A percentile compares a stretch with the other conserved stretches of the same genome.
Conservation (phyloP, 2,888 invertebrate genomes). For the Hypselothyrea guttata region DNA sequence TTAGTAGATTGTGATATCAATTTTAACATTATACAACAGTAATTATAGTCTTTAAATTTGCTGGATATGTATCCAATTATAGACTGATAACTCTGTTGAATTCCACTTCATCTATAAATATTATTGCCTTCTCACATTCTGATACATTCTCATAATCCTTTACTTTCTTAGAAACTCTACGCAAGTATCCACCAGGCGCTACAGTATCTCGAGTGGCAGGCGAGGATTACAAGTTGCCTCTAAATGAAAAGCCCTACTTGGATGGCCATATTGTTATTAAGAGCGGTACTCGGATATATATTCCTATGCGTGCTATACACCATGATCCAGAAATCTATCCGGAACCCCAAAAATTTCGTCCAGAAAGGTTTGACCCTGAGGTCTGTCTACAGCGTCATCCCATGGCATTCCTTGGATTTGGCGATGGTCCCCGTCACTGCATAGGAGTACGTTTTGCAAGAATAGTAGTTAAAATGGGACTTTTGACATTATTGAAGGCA, state of each 20-base stretch:
- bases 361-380: slow-evolving; percentile 81
- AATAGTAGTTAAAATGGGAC: slow-evolving; percentile 75
- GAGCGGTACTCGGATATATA: slow-evolving; percentile 74
- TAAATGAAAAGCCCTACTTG: slow-evolving; percentile 21
- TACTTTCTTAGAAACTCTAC: slow-evolving; percentile 80
- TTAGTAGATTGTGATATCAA: too few species aligned
- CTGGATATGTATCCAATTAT: too few species aligned
- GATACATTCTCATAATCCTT: too few species aligned
- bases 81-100: too few species aligned
- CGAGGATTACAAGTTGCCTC: slow-evolving; percentile 77
- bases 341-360: slow-evolving; percentile 82
- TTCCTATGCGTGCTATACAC: slow-evolving; percentile 81
- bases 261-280: slow-evolving; percentile 63
- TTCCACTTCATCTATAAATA: too few species aligned
- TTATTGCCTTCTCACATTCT: background rate
- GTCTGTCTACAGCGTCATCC: slow-evolving; percentile 69
- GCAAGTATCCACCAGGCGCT: slow-evolving; percentile 82
- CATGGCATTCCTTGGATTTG: slow-evolving; percentile 80
- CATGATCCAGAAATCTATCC: slow-evolving; percentile 82
- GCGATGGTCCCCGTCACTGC: slow-evolving; percentile 79
- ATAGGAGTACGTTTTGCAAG: slow-evolving; percentile 76
- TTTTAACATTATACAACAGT: too few species aligned
- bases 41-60: too few species aligned
- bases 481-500: slow-evolving; percentile 58
- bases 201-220: slow-evolving; percentile 76